These are phyloP conservation scores for Cephalotes varians DNA, from an alignment of 2,888 invertebrate genomes.

Conservation along the genomic window DNA sequence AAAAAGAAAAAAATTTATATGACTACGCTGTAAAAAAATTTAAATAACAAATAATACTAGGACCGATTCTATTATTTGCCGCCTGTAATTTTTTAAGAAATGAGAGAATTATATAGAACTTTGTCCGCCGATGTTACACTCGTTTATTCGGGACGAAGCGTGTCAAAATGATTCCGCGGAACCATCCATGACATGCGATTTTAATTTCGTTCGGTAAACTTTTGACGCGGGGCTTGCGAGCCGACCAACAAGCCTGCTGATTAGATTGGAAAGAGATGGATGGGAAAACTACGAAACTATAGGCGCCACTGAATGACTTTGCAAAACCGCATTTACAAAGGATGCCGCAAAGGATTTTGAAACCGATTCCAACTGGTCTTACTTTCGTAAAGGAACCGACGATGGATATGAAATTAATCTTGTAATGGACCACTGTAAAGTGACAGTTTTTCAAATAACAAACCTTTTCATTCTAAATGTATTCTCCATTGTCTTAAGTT, in stretches of 20 bases:
- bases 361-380: slow-evolving; percentile 51
- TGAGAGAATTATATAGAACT: neutral
- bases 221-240: slow-evolving; percentile 29
- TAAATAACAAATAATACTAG: neutral
- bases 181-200: slow-evolving; percentile 51
- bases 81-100: neutral
- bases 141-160: slow-evolving; percentile 51
- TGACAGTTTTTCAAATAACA: neutral
- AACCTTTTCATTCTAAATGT: neutral
- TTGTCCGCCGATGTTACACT: slow-evolving; percentile 12
- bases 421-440: neutral
- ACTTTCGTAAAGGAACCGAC: slow-evolving; percentile 7
- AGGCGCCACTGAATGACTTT: slow-evolving; percentile 82
- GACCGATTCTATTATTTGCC: neutral
- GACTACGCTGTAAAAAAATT: neutral
- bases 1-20: neutral
- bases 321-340: slow-evolving; percentile 70
- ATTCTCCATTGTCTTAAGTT: neutral
- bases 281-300: slow-evolving; percentile 66
- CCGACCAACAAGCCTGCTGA: slow-evolving; percentile 66
- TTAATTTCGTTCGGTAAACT: slow-evolving; percentile 57
- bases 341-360: slow-evolving; percentile 62
- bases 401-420: neutral
- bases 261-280: slow-evolving; percentile 44
- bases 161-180: slow-evolving; percentile 36